Evolutionary conservation across 2,797 vertebrate genomes (phyloP), one percentile per base, ranked within the genome.

Genomic region (Myoxocephalus aenaeus): DNA sequence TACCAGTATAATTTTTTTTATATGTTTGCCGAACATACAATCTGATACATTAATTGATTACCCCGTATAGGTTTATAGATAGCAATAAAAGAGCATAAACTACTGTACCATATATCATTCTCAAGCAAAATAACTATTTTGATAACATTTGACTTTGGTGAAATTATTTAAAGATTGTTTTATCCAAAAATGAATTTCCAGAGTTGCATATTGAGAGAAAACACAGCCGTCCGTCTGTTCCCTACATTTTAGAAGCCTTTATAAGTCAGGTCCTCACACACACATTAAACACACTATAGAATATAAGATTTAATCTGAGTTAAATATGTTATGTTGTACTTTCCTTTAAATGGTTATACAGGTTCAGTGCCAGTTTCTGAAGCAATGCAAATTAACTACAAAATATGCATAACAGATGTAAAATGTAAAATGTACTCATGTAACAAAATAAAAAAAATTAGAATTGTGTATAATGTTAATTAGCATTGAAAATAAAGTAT

Each of bases 321-420:
- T 34, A 1, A 58, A 6, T 40, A 34, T 58, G 2, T 70, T 5
- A 48, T 56, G 44, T 18, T 42, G 7, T 20, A 51, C 1, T n/a
- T 77, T 53, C 11, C 14, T 72, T 53, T 61, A 51, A 6, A 34
- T 73, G 15, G 11, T 38, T 40, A 2, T 38, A 48, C 27, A 46
- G 2, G 42, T 73, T 56, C 59, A 54, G 80, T 17, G 20, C 12
- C 17, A 53, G 27, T 74, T 75, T 64, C 36, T 80, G 38, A 75
- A 64, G 38, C 9, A 66, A 44, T 29, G 14, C n/a, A 65, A 77
- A 61, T 40, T 18, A 54, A 64, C 15, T 4, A 12, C 14, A 61
- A 25, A 50, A 46, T 42, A 18, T 61, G 18, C n/a, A 22, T 1
- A 13, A 62, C n/a, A 3, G 17, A 22, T 13, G 15, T 59, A 13